Conservation (phyloP, 1,140 invertebrate species). For the Globodera ellingtonae region DNA sequence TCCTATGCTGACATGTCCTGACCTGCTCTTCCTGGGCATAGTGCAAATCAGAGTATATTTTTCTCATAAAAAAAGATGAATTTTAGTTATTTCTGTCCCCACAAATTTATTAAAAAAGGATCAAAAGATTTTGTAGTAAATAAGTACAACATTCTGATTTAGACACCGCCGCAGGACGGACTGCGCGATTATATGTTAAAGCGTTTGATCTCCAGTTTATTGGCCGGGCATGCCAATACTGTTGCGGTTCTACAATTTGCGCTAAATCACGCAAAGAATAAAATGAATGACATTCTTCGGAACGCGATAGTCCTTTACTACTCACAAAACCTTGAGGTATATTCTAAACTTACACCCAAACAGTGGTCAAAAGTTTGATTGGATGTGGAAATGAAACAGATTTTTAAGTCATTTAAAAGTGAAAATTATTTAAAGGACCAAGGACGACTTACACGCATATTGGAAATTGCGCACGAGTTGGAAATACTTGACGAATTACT, state of each 20-base stretch:
- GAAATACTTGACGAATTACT: constrained; percentile 83
- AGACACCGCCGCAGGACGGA: constrained; percentile 40
- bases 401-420: not conserved
- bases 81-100: constrained; percentile 4
- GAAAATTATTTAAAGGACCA: constrained; percentile 73
- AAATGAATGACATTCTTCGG: constrained; percentile 36
- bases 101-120: too few relatives aligned
- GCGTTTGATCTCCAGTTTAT: constrained; percentile 38
- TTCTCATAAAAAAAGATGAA: not conserved
- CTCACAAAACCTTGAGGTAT: constrained; percentile 67
- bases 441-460: constrained; percentile 80
- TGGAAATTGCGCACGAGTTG: constrained; percentile 94
- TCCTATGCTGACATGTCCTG: constrained; percentile 44
- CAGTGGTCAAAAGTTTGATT: too few relatives aligned
- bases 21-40: constrained; percentile 43
- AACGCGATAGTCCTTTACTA: constrained; percentile 44
- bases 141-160: not conserved
- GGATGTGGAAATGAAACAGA: not conserved
- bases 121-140: too few relatives aligned
- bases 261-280: constrained; percentile 41
- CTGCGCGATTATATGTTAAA: constrained; percentile 41
- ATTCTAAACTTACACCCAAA: too few relatives aligned
- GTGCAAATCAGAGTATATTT: constrained; percentile 41
- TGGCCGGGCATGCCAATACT: constrained; percentile 45
- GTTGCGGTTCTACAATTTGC: constrained; percentile 48